Conservation (phyloP, 2,888 invertebrate genomes). For the Agonum fuliginosum region DNA sequence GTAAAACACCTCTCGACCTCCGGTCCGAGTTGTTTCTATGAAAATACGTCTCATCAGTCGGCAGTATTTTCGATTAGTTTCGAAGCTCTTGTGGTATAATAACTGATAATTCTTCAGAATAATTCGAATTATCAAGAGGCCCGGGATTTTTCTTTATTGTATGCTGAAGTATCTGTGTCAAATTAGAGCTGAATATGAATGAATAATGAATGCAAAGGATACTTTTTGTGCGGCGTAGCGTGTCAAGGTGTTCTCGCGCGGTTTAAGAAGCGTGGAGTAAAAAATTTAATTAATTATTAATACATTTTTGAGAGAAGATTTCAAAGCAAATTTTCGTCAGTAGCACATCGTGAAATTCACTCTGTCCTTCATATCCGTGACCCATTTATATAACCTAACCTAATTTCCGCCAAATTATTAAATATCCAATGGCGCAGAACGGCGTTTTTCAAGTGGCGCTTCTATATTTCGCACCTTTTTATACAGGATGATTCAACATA, state of each 20-base stretch:
- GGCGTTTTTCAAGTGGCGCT: too few relatives aligned
- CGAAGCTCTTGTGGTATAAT: too few relatives aligned
- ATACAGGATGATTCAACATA: too few relatives aligned
- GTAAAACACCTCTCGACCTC: too few relatives aligned
- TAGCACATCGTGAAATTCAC: constrained; percentile 14
- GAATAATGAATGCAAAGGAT: constrained; percentile 28
- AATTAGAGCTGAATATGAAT: constrained; percentile 5
- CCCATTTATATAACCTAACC: constrained; percentile 46
- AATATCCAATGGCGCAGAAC: constrained; percentile 22
- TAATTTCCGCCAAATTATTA: constrained; percentile 47
- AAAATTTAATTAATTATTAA: constrained; percentile 44
- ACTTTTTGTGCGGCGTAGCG: constrained; percentile 37
- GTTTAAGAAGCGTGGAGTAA: constrained; percentile 13
- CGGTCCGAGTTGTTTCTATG: too few relatives aligned
- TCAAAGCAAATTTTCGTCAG: constrained; percentile 25
- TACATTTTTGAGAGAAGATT: constrained; percentile 28
- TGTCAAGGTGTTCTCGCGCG: constrained; percentile 7
- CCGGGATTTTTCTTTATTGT: constrained; percentile 6
- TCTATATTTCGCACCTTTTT: too few relatives aligned
- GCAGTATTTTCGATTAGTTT: too few relatives aligned
- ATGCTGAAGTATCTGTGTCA: constrained; percentile 26
- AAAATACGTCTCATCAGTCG: too few relatives aligned
- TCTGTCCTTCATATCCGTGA: constrained; percentile 34
- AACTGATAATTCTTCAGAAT: too few relatives aligned
- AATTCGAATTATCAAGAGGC: too few relatives aligned